Evolutionary conservation across 1,140 invertebrate species (phyloP).

Genomic region (Penaeus vannamei): DNA sequence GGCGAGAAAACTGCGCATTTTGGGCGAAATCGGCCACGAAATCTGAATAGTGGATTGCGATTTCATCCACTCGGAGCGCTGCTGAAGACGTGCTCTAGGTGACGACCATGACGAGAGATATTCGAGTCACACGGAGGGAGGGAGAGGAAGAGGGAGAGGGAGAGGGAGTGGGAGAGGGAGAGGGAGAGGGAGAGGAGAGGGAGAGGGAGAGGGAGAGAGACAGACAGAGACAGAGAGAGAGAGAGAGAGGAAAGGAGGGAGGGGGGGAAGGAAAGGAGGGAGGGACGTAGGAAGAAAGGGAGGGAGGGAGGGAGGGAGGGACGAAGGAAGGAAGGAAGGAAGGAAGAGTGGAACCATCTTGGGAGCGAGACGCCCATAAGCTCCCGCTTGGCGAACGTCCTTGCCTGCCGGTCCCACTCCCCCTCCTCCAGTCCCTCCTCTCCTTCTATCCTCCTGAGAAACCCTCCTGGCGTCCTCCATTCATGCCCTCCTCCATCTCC

Average conservation of each 20-base stretch:
- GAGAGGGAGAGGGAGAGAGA: constrained; percentile 28
- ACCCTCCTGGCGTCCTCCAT: neutral
- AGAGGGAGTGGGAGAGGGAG: neutral
- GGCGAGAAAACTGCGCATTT: too few relatives aligned
- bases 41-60: too few relatives aligned
- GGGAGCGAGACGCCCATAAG: too few relatives aligned
- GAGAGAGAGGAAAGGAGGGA: neutral
- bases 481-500: neutral
- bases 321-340: too few relatives aligned
- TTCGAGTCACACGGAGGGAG: neutral
- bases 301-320: neutral
- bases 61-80: too few relatives aligned
- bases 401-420: neutral
- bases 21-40: too few relatives aligned
- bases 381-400: too few relatives aligned
- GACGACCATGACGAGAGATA: too few relatives aligned
- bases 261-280: constrained; percentile 43
- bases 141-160: neutral
- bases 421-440: neutral
- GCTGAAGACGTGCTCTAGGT: too few relatives aligned
- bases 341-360: too few relatives aligned
- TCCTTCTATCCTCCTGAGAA: neutral
- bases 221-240: neutral
- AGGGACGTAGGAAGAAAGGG: constrained; percentile 55
- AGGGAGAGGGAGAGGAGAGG: neutral